These are phyloP conservation scores for Sorex fumeus DNA, from an alignment of 2,113 vertebrate genomes.

Conservation along the genomic window DNA sequence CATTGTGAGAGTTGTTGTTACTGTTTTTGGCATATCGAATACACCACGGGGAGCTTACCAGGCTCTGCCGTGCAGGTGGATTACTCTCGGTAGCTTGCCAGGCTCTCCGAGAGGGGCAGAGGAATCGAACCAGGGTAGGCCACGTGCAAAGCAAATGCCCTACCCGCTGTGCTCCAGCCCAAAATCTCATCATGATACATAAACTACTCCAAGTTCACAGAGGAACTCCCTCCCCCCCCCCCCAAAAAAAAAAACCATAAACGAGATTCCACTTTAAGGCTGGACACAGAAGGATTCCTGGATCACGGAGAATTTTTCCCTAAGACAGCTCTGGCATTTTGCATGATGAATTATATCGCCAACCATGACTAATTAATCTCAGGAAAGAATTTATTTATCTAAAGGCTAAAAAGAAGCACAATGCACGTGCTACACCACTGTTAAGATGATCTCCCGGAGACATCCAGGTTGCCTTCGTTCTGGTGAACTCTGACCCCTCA, in stretches of 20 bases:
- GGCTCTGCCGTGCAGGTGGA: too few species aligned
- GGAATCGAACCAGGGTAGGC: too few species aligned
- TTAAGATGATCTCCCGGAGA: constrained; percentile 30
- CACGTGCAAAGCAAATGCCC: too few species aligned
- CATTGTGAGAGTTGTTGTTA: too few species aligned
- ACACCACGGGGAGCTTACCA: too few species aligned
- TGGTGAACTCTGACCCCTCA: neutral
- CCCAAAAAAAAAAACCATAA: constrained; percentile 7
- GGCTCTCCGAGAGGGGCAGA: too few species aligned
- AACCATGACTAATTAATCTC: constrained; percentile 66
- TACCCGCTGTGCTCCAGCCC: too few species aligned
- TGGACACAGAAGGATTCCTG: constrained; percentile 58
- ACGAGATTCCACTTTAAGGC: neutral
- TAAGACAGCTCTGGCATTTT: constrained; percentile 76
- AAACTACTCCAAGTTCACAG: constrained; percentile 31
- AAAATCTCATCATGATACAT: constrained; percentile 26
- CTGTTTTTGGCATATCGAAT: too few species aligned
- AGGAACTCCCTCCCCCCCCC: too few species aligned
- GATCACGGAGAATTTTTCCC: constrained; percentile 64
- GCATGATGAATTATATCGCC: constrained; percentile 70
- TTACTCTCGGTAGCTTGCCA: too few species aligned
- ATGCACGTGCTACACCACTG: neutral
- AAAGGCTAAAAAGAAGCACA: neutral
- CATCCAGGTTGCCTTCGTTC: neutral
- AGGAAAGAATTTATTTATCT: constrained; percentile 66